A percentile compares a stretch with the other conserved stretches of the same genome.
These are phyloP conservation scores for Chitala chitala DNA, from an alignment of 2,113 vertebrate species.

Conservation along the genomic window DNA sequence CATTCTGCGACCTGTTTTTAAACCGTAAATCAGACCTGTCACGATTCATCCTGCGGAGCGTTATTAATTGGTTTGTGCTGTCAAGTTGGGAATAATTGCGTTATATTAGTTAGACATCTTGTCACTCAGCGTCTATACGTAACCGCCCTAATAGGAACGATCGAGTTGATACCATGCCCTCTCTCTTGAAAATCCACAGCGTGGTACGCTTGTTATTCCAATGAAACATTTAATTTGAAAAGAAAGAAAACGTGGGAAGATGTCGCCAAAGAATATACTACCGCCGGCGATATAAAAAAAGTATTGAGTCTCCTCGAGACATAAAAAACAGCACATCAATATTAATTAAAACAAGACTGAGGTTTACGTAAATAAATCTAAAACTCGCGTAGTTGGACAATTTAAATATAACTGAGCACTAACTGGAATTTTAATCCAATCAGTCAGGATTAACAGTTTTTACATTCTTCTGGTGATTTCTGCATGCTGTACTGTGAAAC, in stretches of 20 bases:
- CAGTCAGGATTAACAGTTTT: too few species aligned
- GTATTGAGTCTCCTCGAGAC: too few species aligned
- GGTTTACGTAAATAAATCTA: background rate
- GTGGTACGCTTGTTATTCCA: constrained; percentile 51
- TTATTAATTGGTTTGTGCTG: constrained; percentile 62
- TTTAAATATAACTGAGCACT: too few species aligned
- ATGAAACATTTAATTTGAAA: constrained; percentile 54
- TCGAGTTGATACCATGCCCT: constrained; percentile 41
- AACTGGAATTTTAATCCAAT: too few species aligned
- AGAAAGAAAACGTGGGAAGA: constrained; percentile 50
- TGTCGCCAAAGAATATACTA: constrained; percentile 33
- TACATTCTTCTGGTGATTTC: background rate
- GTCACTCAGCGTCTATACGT: constrained; percentile 60
- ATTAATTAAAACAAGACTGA: background rate
- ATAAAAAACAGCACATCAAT: background rate
- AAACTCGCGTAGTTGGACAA: too few species aligned
- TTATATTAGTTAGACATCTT: constrained; percentile 56
- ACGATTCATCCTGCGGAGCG: constrained; percentile 42
- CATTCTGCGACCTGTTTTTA: constrained; percentile 14
- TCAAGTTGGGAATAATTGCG: constrained; percentile 64
- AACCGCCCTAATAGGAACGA: constrained; percentile 61
- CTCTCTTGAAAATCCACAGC: constrained; percentile 40
- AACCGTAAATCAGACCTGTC: constrained; percentile 47
- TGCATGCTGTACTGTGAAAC: background rate
- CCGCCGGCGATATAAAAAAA: constrained; percentile 14